Percentiles rank a stretch among this genome's conserved stretches.
Evolutionary conservation across 2,888 invertebrate genomes (phyloP).

Genomic region (Erynnis tages): DNA sequence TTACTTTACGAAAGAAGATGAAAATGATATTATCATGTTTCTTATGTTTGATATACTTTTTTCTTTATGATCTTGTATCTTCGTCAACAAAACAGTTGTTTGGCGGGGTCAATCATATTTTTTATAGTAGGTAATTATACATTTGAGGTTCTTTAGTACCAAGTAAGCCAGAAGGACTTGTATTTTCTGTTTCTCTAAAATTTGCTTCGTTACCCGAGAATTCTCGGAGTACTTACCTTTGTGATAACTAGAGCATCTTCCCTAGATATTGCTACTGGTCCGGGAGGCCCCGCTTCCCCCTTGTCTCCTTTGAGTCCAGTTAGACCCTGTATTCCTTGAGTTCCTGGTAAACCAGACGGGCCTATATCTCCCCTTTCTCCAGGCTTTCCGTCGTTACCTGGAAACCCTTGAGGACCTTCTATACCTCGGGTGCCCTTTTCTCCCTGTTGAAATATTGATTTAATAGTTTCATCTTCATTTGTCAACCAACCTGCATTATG

Average conservation of each 20-base stretch:
- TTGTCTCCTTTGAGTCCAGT: conserved; percentile 86
- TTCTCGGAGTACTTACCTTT: conserved; percentile 60
- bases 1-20: too few relatives aligned
- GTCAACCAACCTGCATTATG: too few relatives aligned
- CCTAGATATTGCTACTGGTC: conserved; percentile 81
- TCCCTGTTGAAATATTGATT: conserved; percentile 52
- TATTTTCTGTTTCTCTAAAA: too few relatives aligned
- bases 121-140: too few relatives aligned
- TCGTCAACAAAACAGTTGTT: too few relatives aligned
- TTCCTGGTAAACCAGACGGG: conserved; percentile 85
- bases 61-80: too few relatives aligned
- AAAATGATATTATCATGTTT: too few relatives aligned
- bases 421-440: conserved; percentile 86
- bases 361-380: conserved; percentile 88
- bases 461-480: too few relatives aligned
- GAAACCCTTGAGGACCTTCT: conserved; percentile 84
- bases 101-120: too few relatives aligned
- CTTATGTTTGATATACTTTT: too few relatives aligned
- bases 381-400: conserved; percentile 83
- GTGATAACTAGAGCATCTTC: conserved; percentile 83
- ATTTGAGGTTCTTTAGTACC: too few relatives aligned
- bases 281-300: conserved; percentile 87
- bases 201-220: background rate
- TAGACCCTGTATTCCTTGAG: conserved; percentile 85
- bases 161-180: too few relatives aligned